Conservation (phyloP, 2,888 invertebrate genomes). For the Flexamia atlantica region DNA sequence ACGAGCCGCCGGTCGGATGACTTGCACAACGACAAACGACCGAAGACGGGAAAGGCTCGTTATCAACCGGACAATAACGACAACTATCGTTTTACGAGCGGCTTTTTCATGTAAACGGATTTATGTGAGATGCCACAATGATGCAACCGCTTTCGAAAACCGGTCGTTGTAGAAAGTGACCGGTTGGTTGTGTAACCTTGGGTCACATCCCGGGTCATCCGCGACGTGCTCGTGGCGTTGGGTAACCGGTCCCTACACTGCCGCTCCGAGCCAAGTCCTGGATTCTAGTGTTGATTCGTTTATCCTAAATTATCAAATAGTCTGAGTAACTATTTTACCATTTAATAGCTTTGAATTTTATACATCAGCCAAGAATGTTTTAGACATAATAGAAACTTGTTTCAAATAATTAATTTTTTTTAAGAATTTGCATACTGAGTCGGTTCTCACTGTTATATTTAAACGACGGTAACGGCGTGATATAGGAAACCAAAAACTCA, state of each 20-base stretch:
- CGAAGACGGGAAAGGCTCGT: conserved; percentile 4
- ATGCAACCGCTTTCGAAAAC: conserved; percentile 50
- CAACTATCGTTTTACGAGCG: conserved; percentile 45
- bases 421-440: too few relatives aligned
- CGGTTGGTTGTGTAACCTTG: conserved; percentile 10
- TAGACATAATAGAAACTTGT: too few relatives aligned
- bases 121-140: conserved; percentile 45
- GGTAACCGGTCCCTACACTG: neutral
- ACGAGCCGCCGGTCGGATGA: neutral
- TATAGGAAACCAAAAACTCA: too few relatives aligned
- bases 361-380: too few relatives aligned
- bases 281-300: too few relatives aligned
- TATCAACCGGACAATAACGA: neutral
- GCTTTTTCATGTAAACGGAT: conserved; percentile 50
- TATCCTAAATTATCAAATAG: too few relatives aligned
- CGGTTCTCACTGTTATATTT: too few relatives aligned
- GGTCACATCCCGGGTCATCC: conserved; percentile 41
- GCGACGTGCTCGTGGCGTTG: neutral
- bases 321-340: too few relatives aligned
- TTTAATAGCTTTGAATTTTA: too few relatives aligned
- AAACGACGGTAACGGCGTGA: too few relatives aligned
- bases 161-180: conserved; percentile 50
- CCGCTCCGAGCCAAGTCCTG: too few relatives aligned
- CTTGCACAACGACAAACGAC: conserved; percentile 13
- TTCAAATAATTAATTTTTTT: too few relatives aligned